phyloP scores from a whole-genome alignment of 2,113 vertebrate species.

The Cyrtonyx montezumae region DNA sequence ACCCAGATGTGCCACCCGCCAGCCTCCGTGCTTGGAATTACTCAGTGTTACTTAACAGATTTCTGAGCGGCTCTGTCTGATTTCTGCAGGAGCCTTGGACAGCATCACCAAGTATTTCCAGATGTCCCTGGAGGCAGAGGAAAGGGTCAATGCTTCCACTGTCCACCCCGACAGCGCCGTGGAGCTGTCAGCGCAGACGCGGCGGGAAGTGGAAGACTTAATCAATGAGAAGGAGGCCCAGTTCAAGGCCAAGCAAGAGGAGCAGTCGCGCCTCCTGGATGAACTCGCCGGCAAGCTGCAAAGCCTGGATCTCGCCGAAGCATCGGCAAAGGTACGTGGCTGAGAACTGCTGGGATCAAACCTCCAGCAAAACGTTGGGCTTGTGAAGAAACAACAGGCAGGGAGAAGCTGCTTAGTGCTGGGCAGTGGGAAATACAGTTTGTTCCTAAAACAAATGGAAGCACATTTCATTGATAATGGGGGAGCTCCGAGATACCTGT shows the following conservation, averaged over 20 bases:
- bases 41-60: neutral
- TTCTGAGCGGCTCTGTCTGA: neutral
- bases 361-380: fast-evolving
- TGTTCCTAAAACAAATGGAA: neutral
- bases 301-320: conserved; percentile 87
- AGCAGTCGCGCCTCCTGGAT: conserved; percentile 88
- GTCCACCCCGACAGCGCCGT: conserved; percentile 73
- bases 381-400: fast-evolving
- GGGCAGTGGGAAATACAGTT: fast-evolving
- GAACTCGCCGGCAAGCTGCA: conserved; percentile 92
- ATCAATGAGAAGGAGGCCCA: conserved; percentile 80
- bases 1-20: neutral
- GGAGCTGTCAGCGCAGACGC: conserved; percentile 78
- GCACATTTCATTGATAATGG: fast-evolving
- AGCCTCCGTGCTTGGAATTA: neutral
- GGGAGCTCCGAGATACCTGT: neutral
- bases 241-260: conserved; percentile 85
- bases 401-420: neutral
- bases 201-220: conserved; percentile 83
- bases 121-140: conserved; percentile 88
- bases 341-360: neutral
- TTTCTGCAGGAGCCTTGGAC: conserved; percentile 87
- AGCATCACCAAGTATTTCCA: conserved; percentile 91
- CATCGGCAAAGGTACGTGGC: conserved; percentile 83
- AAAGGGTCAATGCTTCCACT: conserved; percentile 87